Percentiles rank a stretch among this genome's conserved stretches.
phyloP scores from a whole-genome alignment of 2,113 vertebrate species.

The Recurvirostra avosetta region DNA sequence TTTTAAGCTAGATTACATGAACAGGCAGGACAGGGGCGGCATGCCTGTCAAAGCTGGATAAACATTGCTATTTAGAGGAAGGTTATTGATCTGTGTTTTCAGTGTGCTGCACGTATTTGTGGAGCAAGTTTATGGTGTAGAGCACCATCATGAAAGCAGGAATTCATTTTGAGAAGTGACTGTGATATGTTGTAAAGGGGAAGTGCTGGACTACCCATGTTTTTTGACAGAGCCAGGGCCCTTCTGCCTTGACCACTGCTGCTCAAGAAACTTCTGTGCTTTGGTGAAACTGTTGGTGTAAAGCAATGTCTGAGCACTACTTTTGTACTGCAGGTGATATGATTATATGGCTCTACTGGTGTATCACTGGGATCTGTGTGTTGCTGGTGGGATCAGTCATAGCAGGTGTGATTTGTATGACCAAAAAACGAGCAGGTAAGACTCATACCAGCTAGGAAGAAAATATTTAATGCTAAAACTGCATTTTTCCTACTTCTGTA shows the following conservation, averaged over 20 bases:
- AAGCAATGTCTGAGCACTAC: neutral
- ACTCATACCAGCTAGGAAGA: neutral
- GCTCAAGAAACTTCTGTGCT: neutral
- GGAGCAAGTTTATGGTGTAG: neutral
- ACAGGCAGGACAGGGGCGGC: neutral
- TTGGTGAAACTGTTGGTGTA: neutral
- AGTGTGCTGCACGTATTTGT: neutral
- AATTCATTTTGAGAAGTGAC: neutral
- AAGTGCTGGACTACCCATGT: neutral
- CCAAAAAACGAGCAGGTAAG: conserved; percentile 69
- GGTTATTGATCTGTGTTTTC: neutral
- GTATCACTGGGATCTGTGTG: conserved; percentile 62
- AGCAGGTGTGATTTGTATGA: conserved; percentile 60
- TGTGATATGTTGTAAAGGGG: neutral
- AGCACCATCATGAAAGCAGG: neutral
- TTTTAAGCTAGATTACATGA: neutral
- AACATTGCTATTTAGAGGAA: neutral
- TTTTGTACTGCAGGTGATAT: conserved; percentile 38
- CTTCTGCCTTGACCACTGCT: neutral
- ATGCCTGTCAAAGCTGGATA: neutral
- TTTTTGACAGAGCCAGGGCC: neutral
- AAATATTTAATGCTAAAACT: neutral
- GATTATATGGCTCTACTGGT: conserved; percentile 66
- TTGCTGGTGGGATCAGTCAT: conserved; percentile 71
- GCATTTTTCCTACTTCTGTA: neutral